Evolutionary conservation across 92 coral and sea anemone species (phyloP).

Genomic region (Zoanthus solanderi): DNA sequence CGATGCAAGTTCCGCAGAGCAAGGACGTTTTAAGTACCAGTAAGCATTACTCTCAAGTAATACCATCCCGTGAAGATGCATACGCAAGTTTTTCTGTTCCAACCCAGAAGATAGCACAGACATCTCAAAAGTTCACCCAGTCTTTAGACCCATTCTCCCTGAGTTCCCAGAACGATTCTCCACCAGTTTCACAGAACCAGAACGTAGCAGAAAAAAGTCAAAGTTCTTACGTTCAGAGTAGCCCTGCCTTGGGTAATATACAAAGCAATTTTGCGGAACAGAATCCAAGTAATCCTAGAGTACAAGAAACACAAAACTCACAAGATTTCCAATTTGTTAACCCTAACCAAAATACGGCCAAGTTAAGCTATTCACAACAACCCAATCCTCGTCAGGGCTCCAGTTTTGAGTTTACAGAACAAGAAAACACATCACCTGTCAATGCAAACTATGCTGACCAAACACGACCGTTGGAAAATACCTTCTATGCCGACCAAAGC

Average conservation of each 20-base stretch:
- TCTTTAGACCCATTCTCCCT: not conserved
- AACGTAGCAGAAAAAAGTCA: not conserved
- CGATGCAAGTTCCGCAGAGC: not conserved
- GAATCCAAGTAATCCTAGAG: not conserved
- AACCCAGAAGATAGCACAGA: not conserved
- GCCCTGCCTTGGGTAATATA: not conserved
- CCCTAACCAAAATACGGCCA: constrained; percentile 18
- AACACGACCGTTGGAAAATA: not conserved
- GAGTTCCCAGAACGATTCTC: not conserved
- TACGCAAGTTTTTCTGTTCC: not conserved
- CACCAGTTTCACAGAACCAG: not conserved
- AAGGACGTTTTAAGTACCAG: not conserved
- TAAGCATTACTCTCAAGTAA: not conserved
- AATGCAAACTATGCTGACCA: constrained; percentile 17
- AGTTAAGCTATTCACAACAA: constrained; percentile 34
- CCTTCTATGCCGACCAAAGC: constrained; percentile 26
- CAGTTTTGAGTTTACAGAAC: constrained; percentile 32
- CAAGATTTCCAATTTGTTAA: constrained; percentile 16
- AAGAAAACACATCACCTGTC: not conserved
- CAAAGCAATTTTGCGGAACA: not conserved
- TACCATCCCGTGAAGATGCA: not conserved
- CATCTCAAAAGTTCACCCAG: not conserved
- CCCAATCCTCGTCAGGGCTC: not conserved
- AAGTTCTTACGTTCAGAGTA: not conserved
- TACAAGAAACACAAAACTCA: not conserved